phyloP scores from a whole-genome alignment of 2,113 vertebrate genomes.

The Garra rufa region DNA sequence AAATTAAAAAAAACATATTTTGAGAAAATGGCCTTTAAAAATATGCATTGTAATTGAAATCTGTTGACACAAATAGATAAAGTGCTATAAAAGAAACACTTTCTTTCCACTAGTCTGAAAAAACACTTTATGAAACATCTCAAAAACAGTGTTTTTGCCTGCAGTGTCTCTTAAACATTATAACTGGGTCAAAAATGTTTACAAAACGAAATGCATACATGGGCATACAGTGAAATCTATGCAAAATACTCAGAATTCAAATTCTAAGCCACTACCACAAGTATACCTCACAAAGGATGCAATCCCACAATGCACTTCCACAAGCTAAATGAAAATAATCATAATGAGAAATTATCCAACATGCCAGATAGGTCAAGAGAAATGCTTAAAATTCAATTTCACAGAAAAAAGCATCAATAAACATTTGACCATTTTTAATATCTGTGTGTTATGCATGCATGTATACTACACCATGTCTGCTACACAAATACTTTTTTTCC shows the following conservation, averaged over 20 bases:
- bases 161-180: background rate
- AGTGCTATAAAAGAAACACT: too few relatives aligned
- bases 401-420: background rate
- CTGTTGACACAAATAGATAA: too few relatives aligned
- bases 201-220: background rate
- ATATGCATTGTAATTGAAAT: too few relatives aligned
- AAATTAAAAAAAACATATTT: too few relatives aligned
- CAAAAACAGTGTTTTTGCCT: too few relatives aligned
- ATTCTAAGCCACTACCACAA: background rate
- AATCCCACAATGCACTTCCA: background rate
- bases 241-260: background rate
- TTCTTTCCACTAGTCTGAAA: too few relatives aligned
- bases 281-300: background rate
- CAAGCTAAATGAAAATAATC: background rate
- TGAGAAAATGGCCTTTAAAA: too few relatives aligned
- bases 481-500: too few relatives aligned
- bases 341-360: background rate
- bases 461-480: background rate
- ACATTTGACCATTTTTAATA: background rate
- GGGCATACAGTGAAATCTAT: background rate
- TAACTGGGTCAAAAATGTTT: background rate
- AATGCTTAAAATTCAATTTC: background rate
- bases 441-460: background rate
- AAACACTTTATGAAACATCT: too few relatives aligned
- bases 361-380: background rate